phyloP scores from a whole-genome alignment of 2,113 vertebrate species.

The Bubo scandiacus region DNA sequence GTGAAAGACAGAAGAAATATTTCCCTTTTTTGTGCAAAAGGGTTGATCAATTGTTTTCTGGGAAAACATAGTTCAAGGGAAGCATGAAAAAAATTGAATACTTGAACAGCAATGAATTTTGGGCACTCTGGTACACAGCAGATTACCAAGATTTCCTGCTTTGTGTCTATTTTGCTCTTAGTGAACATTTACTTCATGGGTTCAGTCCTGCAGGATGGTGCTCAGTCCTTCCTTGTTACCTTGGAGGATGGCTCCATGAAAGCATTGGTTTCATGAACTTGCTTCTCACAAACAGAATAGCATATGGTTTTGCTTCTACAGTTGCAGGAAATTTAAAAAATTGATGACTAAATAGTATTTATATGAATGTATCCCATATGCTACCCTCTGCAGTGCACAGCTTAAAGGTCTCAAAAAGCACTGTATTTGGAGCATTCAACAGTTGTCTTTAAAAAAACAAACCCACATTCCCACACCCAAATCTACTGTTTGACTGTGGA shows the following conservation, averaged over 20 bases:
- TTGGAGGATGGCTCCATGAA: background rate
- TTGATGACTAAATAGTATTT: background rate
- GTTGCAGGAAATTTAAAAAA: background rate
- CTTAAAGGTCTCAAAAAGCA: background rate
- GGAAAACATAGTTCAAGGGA: background rate
- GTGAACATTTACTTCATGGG: background rate
- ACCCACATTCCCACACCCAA: background rate
- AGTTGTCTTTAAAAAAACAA: background rate
- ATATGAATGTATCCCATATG: background rate
- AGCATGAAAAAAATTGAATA: background rate
- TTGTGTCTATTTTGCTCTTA: background rate
- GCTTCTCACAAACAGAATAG: background rate
- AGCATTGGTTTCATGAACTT: background rate
- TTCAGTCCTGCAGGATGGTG: background rate
- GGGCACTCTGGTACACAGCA: background rate
- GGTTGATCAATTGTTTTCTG: conserved; percentile 21
- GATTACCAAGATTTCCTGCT: background rate
- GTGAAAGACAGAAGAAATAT: conserved; percentile 16
- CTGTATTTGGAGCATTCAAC: background rate
- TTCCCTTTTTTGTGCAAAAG: conserved; percentile 48
- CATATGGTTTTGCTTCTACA: background rate
- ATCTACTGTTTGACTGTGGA: background rate
- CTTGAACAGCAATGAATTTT: background rate
- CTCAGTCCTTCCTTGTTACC: background rate
- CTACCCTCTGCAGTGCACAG: background rate